Conservation (phyloP, 2,113 vertebrate species). For the Nycticryphes semicollaris region DNA sequence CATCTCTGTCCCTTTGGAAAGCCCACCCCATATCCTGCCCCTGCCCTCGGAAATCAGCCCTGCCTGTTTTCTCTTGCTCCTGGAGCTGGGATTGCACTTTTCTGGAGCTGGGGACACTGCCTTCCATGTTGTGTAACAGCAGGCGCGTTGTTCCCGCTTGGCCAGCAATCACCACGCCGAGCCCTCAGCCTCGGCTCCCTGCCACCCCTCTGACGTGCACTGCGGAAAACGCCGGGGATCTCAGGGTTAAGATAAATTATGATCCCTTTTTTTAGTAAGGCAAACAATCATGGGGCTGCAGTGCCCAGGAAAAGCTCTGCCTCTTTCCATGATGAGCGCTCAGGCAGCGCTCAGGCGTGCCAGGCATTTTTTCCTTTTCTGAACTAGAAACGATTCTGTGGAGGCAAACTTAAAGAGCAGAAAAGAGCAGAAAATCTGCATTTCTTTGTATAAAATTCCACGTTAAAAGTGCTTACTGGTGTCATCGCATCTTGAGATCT, state of each 20-base stretch:
- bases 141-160: rapidly evolving
- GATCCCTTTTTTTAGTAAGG: constrained; percentile 20
- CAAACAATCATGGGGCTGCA: neutral
- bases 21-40: neutral
- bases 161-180: rapidly evolving
- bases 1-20: neutral
- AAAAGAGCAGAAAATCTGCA: neutral
- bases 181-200: neutral
- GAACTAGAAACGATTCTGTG: neutral
- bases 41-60: neutral
- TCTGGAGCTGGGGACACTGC: neutral
- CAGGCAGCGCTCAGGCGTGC: neutral
- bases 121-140: rapidly evolving
- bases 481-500: neutral
- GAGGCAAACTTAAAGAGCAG: neutral
- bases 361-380: constrained; percentile 58
- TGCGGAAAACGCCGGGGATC: neutral
- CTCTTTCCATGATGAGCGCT: constrained; percentile 45
- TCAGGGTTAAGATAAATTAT: constrained; percentile 33
- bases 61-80: neutral
- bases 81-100: neutral
- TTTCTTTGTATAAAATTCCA: neutral
- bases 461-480: neutral
- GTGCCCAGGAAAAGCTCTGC: constrained; percentile 16
- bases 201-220: neutral